phyloP scores from a whole-genome alignment of 2,888 invertebrate species.

The Cheilosia vernalis region DNA sequence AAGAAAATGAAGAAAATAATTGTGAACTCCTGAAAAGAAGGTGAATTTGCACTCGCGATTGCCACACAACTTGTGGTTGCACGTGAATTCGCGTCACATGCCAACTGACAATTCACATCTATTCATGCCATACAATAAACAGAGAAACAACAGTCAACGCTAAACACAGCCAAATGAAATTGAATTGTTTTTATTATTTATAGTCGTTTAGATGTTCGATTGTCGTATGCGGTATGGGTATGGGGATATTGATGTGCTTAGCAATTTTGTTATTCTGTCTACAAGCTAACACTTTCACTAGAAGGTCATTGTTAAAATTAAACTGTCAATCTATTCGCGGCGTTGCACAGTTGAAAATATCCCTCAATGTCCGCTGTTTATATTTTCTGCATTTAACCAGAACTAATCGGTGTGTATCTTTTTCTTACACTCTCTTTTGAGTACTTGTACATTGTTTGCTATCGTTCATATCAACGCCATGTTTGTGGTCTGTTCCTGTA shows the following conservation, averaged over 20 bases:
- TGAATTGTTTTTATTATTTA: slow-evolving; percentile 41
- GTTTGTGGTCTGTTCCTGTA: slow-evolving; percentile 5
- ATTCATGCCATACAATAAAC: neutral
- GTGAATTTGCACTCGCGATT: slow-evolving; percentile 7
- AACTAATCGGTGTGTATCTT: neutral
- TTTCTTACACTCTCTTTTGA: neutral
- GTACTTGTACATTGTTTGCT: neutral
- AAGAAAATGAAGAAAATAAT: no score
- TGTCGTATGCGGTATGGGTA: neutral
- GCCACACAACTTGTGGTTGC: slow-evolving; percentile 6
- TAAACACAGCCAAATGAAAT: slow-evolving; percentile 14
- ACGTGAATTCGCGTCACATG: slow-evolving; percentile 48
- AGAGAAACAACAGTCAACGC: neutral
- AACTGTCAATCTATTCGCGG: neutral
- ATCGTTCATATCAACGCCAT: neutral
- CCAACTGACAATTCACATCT: slow-evolving; percentile 22
- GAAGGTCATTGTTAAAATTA: slow-evolving; percentile 29
- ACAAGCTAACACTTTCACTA: slow-evolving; percentile 28
- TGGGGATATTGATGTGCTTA: neutral
- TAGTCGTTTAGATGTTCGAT: neutral
- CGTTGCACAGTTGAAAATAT: neutral
- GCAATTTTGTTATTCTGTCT: neutral
- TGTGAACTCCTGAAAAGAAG: neutral
- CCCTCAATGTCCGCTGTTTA: neutral
- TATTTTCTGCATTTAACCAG: neutral